Percentiles rank a stretch among this genome's conserved stretches.
Evolutionary conservation across 2,113 vertebrate genomes (phyloP).

Genomic region (Eurypyga helias): DNA sequence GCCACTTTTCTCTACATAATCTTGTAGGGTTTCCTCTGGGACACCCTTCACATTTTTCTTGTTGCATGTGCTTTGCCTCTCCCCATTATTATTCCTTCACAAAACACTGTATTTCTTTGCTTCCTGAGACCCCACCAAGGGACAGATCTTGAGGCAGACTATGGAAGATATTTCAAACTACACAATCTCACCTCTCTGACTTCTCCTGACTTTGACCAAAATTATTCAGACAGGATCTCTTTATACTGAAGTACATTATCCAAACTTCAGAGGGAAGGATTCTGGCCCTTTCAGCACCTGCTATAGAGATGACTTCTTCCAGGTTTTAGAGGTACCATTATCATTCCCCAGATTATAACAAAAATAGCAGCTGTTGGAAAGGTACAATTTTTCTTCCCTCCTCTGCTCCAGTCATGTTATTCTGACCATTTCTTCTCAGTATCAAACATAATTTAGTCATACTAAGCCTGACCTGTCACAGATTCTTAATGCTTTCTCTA

Average conservation of each 20-base stretch:
- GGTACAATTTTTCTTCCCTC: background rate
- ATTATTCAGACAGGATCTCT: background rate
- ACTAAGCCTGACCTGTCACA: background rate
- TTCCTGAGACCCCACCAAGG: background rate
- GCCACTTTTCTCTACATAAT: background rate
- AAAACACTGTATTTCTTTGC: background rate
- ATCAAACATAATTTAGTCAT: background rate
- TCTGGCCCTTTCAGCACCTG: background rate
- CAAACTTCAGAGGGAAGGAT: background rate
- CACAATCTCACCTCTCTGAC: background rate
- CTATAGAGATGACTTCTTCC: background rate
- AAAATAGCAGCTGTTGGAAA: background rate
- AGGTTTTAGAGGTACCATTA: background rate
- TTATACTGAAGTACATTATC: background rate
- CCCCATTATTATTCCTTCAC: background rate
- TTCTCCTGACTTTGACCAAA: background rate
- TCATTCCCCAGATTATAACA: background rate
- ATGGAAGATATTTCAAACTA: background rate
- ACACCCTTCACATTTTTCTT: background rate
- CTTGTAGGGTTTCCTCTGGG: background rate
- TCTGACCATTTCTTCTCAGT: background rate
- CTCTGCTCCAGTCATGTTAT: background rate
- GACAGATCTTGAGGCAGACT: background rate
- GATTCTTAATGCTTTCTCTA: background rate
- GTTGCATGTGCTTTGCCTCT: background rate